phyloP scores from a whole-genome alignment of 2,888 invertebrate species.

The Drosophila affinis region DNA sequence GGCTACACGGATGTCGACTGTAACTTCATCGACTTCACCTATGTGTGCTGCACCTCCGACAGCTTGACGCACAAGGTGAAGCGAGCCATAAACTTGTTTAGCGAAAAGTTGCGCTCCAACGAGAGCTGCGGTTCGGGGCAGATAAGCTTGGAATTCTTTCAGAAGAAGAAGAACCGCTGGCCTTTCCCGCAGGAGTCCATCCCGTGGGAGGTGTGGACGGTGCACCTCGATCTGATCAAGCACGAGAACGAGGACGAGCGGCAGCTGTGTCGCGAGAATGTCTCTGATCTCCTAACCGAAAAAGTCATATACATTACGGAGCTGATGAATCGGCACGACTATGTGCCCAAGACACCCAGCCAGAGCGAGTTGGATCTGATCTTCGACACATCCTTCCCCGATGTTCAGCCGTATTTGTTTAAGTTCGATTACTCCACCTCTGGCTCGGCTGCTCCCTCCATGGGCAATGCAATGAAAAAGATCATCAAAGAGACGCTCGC shows the following conservation, averaged over 20 bases:
- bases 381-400: slow-evolving; percentile 96
- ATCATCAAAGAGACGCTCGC: slow-evolving; percentile 93
- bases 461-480: slow-evolving; percentile 95
- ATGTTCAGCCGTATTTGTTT: slow-evolving; percentile 98
- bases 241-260: slow-evolving; percentile 94
- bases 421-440: slow-evolving; percentile 93
- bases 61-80: slow-evolving; percentile 89
- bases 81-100: slow-evolving; percentile 91
- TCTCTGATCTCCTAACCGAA: slow-evolving; percentile 94
- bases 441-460: slow-evolving; percentile 91
- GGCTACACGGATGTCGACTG: slow-evolving; percentile 98
- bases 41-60: slow-evolving; percentile 96
- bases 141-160: slow-evolving; percentile 97
- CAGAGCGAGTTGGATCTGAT: slow-evolving; percentile 96
- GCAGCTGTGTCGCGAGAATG: slow-evolving; percentile 93
- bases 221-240: slow-evolving; percentile 94
- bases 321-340: slow-evolving; percentile 97
- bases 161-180: slow-evolving; percentile 95
- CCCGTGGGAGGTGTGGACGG: slow-evolving; percentile 99
- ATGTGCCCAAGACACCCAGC: slow-evolving; percentile 97
- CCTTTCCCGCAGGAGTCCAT: slow-evolving; percentile 95
- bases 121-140: slow-evolving; percentile 91
- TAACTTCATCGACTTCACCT: slow-evolving; percentile 98
- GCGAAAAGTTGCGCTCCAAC: slow-evolving; percentile 89
- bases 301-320: slow-evolving; percentile 97